Conservation (phyloP, 2,888 invertebrate species). For the Tipula helvola region DNA sequence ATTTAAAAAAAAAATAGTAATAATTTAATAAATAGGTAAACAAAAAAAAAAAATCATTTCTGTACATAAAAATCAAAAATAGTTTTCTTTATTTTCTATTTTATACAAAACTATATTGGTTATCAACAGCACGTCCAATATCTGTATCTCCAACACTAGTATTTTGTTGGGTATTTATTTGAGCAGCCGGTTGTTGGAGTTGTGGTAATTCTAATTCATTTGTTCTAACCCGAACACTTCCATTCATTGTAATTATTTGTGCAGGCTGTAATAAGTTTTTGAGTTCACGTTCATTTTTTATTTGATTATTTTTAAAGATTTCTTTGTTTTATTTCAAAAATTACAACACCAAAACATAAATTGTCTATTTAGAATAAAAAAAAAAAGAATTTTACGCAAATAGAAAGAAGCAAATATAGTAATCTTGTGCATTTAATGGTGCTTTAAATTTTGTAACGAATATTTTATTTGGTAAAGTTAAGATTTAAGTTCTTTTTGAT, state of each 20-base stretch:
- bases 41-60: background rate
- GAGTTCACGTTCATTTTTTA: background rate
- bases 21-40: background rate
- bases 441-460: background rate
- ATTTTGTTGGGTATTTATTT: conserved; percentile 25
- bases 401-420: background rate
- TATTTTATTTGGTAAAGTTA: background rate
- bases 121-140: conserved; percentile 57
- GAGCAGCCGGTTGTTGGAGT: conserved; percentile 19
- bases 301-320: background rate
- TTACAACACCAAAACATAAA: background rate
- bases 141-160: conserved; percentile 19
- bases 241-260: conserved; percentile 36
- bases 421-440: background rate
- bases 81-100: background rate
- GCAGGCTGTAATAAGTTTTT: conserved; percentile 30
- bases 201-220: conserved; percentile 35
- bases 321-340: background rate
- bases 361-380: background rate
- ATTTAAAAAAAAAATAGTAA: background rate
- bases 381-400: background rate
- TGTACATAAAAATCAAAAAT: background rate
- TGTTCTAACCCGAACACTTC: conserved; percentile 36
- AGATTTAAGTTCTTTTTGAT: background rate
- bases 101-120: conserved; percentile 68